Evolutionary conservation across 1,140 invertebrate species (phyloP).

Genomic region (Zeugodacus cucurbitae): DNA sequence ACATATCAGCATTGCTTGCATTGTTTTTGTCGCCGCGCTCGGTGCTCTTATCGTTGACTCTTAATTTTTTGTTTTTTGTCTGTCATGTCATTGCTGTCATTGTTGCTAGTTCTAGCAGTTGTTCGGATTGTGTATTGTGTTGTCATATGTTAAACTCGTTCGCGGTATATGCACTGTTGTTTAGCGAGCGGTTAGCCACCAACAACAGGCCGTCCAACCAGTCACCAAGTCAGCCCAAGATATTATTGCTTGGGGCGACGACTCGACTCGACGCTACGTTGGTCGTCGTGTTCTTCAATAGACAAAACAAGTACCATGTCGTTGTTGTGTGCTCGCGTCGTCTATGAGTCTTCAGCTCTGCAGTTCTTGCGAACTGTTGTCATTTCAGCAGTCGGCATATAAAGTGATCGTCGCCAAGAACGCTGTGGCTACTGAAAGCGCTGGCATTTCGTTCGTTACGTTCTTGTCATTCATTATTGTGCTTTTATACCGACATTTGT

Average conservation of each 20-base stretch:
- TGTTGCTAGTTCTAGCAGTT: slow-evolving; percentile 10
- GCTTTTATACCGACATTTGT: background rate
- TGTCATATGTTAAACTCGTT: slow-evolving; percentile 27
- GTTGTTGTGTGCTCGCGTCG: background rate
- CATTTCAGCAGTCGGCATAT: background rate
- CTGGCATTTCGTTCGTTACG: background rate
- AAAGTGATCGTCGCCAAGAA: background rate
- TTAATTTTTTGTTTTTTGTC: no score
- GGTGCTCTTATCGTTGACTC: background rate
- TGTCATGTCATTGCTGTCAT: slow-evolving; percentile 3
- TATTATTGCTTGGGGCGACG: background rate
- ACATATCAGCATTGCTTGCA: background rate
- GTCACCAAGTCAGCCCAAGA: background rate
- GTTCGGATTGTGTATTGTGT: background rate
- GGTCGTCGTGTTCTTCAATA: background rate
- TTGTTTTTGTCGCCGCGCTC: background rate
- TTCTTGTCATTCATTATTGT: background rate
- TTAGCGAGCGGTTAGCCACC: background rate
- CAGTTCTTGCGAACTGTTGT: background rate
- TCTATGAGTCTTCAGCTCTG: background rate
- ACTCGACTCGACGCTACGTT: background rate
- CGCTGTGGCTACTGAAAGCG: background rate
- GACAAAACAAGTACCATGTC: background rate
- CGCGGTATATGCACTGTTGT: background rate
- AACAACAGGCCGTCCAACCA: background rate